Percentiles rank a stretch among this genome's conserved stretches.
Conservation (phyloP, 2,888 invertebrate genomes). For the Icerya purchasi region DNA sequence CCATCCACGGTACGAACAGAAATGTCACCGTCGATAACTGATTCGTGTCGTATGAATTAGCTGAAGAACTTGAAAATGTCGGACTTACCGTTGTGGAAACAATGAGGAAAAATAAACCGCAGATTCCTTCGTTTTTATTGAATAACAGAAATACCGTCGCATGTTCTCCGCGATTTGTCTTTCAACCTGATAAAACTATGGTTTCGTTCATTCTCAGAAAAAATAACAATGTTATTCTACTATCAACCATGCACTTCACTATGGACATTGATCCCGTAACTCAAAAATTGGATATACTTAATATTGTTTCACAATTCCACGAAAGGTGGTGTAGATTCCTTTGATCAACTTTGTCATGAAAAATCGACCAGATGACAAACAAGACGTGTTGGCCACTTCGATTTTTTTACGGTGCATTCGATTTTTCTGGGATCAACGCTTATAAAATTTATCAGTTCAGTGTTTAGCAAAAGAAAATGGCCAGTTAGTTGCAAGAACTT, state of each 20-base stretch:
- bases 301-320: background rate
- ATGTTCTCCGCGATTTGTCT: background rate
- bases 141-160: background rate
- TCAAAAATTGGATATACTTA: background rate
- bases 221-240: background rate
- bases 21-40: background rate
- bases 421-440: no score
- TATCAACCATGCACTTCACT: background rate
- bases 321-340: background rate
- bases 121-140: background rate
- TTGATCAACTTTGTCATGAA: background rate
- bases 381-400: background rate
- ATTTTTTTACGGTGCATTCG: no score
- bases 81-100: background rate
- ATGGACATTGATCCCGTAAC: background rate
- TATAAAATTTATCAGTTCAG: no score
- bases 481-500: no score
- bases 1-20: background rate
- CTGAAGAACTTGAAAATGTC: background rate
- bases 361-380: background rate
- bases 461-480: background rate
- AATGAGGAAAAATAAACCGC: background rate
- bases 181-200: background rate
- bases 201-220: background rate
- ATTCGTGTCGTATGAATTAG: background rate